phyloP scores from a whole-genome alignment of 2,797 vertebrate species.

The Vespertilio murinus region DNA sequence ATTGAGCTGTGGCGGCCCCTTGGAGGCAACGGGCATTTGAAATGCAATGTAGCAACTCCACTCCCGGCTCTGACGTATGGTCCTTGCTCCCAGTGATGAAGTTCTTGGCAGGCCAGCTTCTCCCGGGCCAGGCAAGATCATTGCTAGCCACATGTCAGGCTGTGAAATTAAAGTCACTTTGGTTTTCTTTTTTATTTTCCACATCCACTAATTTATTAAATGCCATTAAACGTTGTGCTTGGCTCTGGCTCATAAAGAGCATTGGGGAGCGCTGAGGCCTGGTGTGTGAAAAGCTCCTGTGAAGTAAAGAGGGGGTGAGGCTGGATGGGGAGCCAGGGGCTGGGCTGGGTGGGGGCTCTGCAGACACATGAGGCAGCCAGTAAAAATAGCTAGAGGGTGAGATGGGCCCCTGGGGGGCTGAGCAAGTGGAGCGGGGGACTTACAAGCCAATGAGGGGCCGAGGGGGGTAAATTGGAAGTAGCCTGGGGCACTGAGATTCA shows the following conservation, averaged over 20 bases:
- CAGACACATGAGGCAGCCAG: slow-evolving; percentile 45
- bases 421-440: rapidly evolving
- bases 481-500: background rate
- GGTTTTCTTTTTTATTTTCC: slow-evolving; percentile 45
- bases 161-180: slow-evolving; percentile 11
- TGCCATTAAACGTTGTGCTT: background rate
- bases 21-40: background rate
- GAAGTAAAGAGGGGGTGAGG: background rate
- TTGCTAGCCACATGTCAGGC: background rate
- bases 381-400: slow-evolving; percentile 57
- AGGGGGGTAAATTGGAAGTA: rapidly evolving
- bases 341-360: background rate
- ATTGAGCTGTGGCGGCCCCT: background rate
- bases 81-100: background rate
- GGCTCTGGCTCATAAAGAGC: background rate
- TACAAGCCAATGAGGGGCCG: background rate
- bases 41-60: background rate
- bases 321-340: background rate
- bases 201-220: slow-evolving; percentile 63
- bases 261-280: background rate
- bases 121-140: slow-evolving; percentile 23
- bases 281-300: background rate
- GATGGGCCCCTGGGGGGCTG: background rate
- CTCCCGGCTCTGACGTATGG: background rate
- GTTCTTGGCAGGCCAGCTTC: background rate